phyloP scores from a whole-genome alignment of 30 jellyfish, hydroid and myxozoan genomes.

The Pelagia noctiluca region DNA sequence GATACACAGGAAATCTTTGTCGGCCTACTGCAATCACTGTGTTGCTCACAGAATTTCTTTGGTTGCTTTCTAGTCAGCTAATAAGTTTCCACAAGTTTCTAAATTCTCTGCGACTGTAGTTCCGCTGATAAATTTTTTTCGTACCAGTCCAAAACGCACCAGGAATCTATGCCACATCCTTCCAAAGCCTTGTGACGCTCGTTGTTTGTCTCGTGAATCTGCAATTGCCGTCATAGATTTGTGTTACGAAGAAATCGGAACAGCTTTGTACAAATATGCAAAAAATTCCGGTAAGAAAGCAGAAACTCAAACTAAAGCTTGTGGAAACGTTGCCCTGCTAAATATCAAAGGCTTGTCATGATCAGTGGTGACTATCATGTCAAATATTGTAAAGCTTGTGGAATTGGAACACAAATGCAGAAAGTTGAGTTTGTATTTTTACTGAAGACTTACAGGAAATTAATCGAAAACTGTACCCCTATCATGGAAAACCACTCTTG shows the following conservation, averaged over 20 bases:
- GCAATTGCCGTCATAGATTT: slow-evolving; percentile 24
- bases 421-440: background rate
- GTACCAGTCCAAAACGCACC: slow-evolving; percentile 44
- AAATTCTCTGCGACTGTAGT: background rate
- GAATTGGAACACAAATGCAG: slow-evolving; percentile 60
- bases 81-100: background rate
- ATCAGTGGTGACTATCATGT: too few relatives aligned
- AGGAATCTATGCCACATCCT: slow-evolving; percentile 35
- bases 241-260: slow-evolving; percentile 8
- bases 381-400: too few relatives aligned
- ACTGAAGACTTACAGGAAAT: background rate
- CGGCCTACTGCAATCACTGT: background rate
- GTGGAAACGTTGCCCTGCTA: too few relatives aligned
- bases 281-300: slow-evolving; percentile 55
- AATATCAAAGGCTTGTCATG: too few relatives aligned
- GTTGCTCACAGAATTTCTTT: too few relatives aligned
- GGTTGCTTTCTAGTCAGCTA: background rate
- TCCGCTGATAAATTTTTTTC: background rate
- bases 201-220: slow-evolving; percentile 29
- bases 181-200: slow-evolving; percentile 48
- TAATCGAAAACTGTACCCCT: slow-evolving; percentile 8
- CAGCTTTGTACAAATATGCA: slow-evolving; percentile 8
- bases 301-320: slow-evolving; percentile 55
- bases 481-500: slow-evolving; percentile 10
- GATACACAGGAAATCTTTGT: slow-evolving; percentile 38